Conservation (phyloP, 1,140 invertebrate species). For the Drosophila funebris region DNA sequence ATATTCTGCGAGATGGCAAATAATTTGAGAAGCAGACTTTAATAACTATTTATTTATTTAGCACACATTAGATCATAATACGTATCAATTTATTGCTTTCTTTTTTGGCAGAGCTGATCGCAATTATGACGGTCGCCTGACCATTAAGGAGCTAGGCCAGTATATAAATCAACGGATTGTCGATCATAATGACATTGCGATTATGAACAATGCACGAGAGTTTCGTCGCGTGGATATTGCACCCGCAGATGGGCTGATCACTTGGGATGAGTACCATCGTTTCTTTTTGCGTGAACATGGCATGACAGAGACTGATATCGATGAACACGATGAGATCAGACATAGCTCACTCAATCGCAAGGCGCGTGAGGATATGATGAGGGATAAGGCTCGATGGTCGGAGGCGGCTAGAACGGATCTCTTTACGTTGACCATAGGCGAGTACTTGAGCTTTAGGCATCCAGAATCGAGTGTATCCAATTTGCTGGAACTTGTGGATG, state of each 20-base stretch:
- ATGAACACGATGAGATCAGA: conserved; percentile 88
- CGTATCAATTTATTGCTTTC: background rate
- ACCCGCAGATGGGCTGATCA: conserved; percentile 90
- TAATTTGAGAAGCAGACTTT: too few relatives aligned
- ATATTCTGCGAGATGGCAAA: too few relatives aligned
- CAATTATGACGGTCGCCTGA: conserved; percentile 86
- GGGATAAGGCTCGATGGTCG: conserved; percentile 91
- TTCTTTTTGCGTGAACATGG: conserved; percentile 89
- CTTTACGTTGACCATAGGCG: conserved; percentile 89
- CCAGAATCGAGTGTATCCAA: conserved; percentile 92
- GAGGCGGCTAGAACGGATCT: conserved; percentile 91
- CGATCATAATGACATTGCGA: conserved; percentile 89
- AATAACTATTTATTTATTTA: too few relatives aligned
- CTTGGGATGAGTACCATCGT: conserved; percentile 91
- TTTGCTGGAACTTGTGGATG: conserved; percentile 89
- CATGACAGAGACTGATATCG: conserved; percentile 87
- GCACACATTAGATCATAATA: background rate
- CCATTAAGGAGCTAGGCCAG: conserved; percentile 87
- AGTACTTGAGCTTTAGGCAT: conserved; percentile 92
- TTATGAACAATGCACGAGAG: conserved; percentile 89
- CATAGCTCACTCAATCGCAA: conserved; percentile 84
- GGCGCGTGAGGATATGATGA: conserved; percentile 87
- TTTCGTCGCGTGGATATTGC: conserved; percentile 90
- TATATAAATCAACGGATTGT: conserved; percentile 91
- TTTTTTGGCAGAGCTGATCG: conserved; percentile 89